phyloP scores from a whole-genome alignment of 2,113 vertebrate species.

The Cygnus buccinator region DNA sequence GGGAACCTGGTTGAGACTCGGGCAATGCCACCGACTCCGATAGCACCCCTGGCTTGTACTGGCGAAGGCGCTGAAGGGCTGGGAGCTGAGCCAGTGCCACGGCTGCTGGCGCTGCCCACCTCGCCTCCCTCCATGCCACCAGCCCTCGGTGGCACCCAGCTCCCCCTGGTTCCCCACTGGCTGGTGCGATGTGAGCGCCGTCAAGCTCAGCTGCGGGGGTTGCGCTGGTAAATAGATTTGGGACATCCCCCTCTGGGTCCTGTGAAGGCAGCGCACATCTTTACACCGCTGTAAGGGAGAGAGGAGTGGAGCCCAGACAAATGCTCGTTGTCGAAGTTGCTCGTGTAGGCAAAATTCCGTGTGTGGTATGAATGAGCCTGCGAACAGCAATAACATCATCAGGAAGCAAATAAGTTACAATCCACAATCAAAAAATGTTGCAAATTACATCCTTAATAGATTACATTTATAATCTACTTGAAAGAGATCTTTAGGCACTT shows the following conservation, averaged over 20 bases:
- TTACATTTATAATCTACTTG: constrained; percentile 75
- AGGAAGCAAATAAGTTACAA: constrained; percentile 56
- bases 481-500: constrained; percentile 79
- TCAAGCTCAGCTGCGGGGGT: background rate
- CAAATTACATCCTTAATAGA: constrained; percentile 67
- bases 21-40: background rate
- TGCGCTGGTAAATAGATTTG: background rate
- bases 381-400: background rate
- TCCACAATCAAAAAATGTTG: constrained; percentile 69
- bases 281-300: background rate
- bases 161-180: too few species aligned
- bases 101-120: accelerated
- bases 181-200: accelerated
- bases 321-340: background rate
- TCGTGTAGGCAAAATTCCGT: background rate
- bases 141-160: accelerated
- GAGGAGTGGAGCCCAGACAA: background rate
- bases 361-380: constrained; percentile 9
- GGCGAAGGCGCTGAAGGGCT: background rate
- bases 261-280: background rate
- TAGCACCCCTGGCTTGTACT: background rate
- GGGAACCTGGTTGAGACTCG: background rate
- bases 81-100: background rate
- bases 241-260: too few species aligned
- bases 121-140: background rate